Evolutionary conservation across 2,888 invertebrate genomes (phyloP), one percentile per base, ranked within the genome.

Genomic region (Drosophila barbarae): DNA sequence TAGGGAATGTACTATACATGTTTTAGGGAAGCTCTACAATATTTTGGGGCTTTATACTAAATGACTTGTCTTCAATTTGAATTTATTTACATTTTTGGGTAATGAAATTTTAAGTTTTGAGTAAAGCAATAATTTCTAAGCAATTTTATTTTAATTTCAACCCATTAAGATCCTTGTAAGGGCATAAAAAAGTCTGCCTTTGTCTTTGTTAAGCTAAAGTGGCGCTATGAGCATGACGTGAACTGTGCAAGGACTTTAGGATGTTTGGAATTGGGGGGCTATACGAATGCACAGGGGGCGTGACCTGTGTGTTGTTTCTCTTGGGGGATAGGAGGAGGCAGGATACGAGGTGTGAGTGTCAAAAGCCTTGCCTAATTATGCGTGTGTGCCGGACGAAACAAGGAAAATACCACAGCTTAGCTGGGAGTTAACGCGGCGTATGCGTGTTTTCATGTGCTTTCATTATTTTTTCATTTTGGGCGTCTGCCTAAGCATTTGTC

Each of bases 201-300:
- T 23, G 50, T 38, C 28, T 47, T 52, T 50, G 23, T 50, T 3
- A 60, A 59, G 51, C 57, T 23, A 60, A 64, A 82, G 80, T 79
- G 78, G 80, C 83, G 83, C 82, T 82, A 78, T 71, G 51, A 73
- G 61, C 58, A 76, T 78, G 82, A 78, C 63, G 60, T 78, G 77
- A 60, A 67, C 68, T 69, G 74, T 81, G 55, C 46, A 58, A 57
- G 54, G 54, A 65, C 50, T 60, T 51, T 49, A 46, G 56, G 63
- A 34, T 52, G 36, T 30, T 42, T 42, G 15, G n/a, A 10, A 13
- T 18, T 63, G 41, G 59, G 56, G 44, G 66, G 18, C 7, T 65
- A 55, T 35, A 50, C 49, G 38, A 39, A 32, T 50, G 34, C 50
- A 39, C 49, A 26, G 63, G 59, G 61, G 59, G 42, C 39, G 35